These are phyloP conservation scores for Brevipalpus yothersi DNA, from an alignment of 1,140 invertebrate species.

Conservation along the genomic window DNA sequence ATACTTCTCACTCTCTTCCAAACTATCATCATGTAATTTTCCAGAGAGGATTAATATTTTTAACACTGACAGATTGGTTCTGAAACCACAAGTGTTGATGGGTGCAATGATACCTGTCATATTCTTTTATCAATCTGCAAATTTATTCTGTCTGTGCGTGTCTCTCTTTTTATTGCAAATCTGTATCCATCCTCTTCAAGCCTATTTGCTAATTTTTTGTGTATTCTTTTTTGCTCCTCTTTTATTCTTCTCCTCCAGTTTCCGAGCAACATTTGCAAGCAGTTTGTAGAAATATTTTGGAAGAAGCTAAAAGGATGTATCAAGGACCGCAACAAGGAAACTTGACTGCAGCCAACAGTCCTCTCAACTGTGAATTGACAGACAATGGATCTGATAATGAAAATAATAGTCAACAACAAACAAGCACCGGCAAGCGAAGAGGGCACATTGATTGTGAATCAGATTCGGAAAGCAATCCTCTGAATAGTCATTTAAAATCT, in stretches of 20 bases:
- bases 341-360: background rate
- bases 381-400: background rate
- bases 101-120: no score
- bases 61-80: no score
- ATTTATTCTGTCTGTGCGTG: no score
- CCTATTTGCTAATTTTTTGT: background rate
- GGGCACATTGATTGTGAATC: background rate
- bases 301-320: slow-evolving; percentile 28
- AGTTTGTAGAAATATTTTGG: slow-evolving; percentile 45
- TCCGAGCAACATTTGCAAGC: slow-evolving; percentile 43
- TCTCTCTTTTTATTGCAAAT: no score
- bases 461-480: background rate
- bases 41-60: no score
- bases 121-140: no score
- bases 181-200: no score
- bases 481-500: background rate
- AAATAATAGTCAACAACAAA: background rate
- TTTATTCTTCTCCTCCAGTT: slow-evolving; percentile 19
- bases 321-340: background rate
- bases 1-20: no score
- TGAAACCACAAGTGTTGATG: no score
- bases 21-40: no score
- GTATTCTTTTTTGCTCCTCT: background rate
- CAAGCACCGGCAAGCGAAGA: background rate
- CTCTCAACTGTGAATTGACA: background rate